Base-by-base conservation (phyloP, 1,140 invertebrate genomes). In the Triops longicaudatus region DNA sequence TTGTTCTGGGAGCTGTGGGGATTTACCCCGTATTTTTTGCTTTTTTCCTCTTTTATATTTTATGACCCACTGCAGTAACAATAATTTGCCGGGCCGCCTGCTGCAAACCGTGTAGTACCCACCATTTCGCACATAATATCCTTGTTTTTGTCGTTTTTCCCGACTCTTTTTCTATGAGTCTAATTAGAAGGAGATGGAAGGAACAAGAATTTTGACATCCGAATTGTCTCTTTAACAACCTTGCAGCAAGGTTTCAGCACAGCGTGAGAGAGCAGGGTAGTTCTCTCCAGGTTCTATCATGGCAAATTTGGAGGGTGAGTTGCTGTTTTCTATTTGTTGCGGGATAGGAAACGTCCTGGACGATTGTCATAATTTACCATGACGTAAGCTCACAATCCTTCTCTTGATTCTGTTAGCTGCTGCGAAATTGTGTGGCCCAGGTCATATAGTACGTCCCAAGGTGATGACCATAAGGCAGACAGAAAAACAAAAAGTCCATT, bases 271-370 rank as follows among this genome's bases (percentile, higher is more conserved):
- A 37, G 31, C 50, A 22, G 50, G 50, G 50, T 63, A 63, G 22
- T 22, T 63, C 22, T 22, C 14, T 22, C 17, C 14, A 17, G 6
- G 50, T 63, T 63, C 50, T 14, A 63, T n/a, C 50, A 17, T 63
- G 50, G 9, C 50, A 63, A 63, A 63, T 63, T 63, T 63, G 14
- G 50, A 63, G 50, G 50, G 50, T 63, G 50, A 63, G 50, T 63
- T 22, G 50, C 50, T n/a, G 22, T 63, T 63, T 63, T 22, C 50
- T 17, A 22, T 63, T 63, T 63, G 50, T 17, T n/a, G 17, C 7
- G 50, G 17, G 50, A 63, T 22, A 63, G 50, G 50, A 63, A 6
- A 63, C 50, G 50, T 63, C 50, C 10, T 12, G 50, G 50, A 14
- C 22, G 17, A 22, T 63, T 63, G 50, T 63, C 50, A 22, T 63